Conservation (phyloP, 1,140 invertebrate species). For the Calycopis cecrops region DNA sequence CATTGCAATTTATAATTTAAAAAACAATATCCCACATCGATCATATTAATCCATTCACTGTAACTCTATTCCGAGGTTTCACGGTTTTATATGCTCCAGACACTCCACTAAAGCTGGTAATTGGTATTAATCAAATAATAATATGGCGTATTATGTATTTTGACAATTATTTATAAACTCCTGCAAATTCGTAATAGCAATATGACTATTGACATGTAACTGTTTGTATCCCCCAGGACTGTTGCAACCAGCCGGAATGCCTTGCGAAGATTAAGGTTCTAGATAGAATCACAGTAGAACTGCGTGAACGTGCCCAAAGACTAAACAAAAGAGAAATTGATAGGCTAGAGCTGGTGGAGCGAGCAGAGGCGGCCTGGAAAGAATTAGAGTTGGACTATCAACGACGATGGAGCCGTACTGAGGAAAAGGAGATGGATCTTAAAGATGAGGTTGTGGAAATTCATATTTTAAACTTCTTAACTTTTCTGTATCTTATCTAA, state of each 20-base stretch:
- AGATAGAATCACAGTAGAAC: conserved; percentile 37
- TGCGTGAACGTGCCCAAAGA: conserved; percentile 37
- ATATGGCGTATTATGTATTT: too few species aligned
- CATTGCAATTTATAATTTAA: too few species aligned
- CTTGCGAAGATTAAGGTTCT: conserved; percentile 35
- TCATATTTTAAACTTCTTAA: background rate
- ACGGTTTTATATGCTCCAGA: too few species aligned
- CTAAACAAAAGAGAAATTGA: conserved; percentile 45
- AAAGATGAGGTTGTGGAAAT: conserved; percentile 33
- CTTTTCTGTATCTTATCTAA: too few species aligned
- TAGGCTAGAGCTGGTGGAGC: conserved; percentile 44
- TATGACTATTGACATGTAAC: conserved; percentile 3
- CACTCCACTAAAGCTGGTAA: too few species aligned
- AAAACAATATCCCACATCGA: too few species aligned
- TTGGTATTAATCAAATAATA: too few species aligned
- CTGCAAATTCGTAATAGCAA: too few species aligned
- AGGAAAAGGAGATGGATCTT: conserved; percentile 52
- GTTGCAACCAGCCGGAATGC: conserved; percentile 41
- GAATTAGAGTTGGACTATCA: conserved; percentile 54
- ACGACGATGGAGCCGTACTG: conserved; percentile 35
- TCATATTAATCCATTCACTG: too few species aligned
- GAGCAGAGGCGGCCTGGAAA: conserved; percentile 57
- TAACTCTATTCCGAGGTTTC: too few species aligned
- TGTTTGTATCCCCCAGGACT: conserved; percentile 30
- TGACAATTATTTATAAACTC: too few species aligned